Percentiles rank a stretch among this genome's conserved stretches.
Evolutionary conservation across 2,888 invertebrate species (phyloP).

Genomic region (Pachydiplax longipennis): DNA sequence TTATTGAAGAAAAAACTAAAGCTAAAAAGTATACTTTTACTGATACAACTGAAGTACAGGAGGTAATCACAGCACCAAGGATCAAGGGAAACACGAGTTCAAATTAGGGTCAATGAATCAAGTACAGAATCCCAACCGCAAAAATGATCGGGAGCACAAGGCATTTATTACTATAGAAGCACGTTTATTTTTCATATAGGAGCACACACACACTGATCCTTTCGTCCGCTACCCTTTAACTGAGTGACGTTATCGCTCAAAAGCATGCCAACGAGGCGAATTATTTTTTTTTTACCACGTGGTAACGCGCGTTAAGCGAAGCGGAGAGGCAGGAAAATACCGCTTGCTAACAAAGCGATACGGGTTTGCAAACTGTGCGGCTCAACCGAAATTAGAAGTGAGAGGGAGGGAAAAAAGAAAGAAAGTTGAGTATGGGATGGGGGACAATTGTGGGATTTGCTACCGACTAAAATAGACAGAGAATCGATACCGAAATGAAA

Average conservation of each 20-base stretch:
- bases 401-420: background rate
- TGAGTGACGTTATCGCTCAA: too few species aligned
- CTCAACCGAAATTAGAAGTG: background rate
- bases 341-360: background rate
- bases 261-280: background rate
- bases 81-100: background rate
- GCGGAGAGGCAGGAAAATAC: background rate
- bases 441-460: too few species aligned
- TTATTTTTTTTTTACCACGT: background rate
- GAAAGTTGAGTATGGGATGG: too few species aligned
- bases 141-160: background rate
- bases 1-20: too few species aligned
- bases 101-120: background rate
- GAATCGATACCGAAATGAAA: too few species aligned
- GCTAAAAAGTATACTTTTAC: too few species aligned
- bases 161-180: background rate
- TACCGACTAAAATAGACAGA: too few species aligned
- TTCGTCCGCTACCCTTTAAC: background rate
- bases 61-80: background rate
- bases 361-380: background rate
- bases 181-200: background rate
- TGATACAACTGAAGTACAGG: background rate
- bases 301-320: background rate
- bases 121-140: background rate
- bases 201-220: background rate